Evolutionary conservation across 2,113 vertebrate species (phyloP).

Genomic region (Colossoma macropomum): DNA sequence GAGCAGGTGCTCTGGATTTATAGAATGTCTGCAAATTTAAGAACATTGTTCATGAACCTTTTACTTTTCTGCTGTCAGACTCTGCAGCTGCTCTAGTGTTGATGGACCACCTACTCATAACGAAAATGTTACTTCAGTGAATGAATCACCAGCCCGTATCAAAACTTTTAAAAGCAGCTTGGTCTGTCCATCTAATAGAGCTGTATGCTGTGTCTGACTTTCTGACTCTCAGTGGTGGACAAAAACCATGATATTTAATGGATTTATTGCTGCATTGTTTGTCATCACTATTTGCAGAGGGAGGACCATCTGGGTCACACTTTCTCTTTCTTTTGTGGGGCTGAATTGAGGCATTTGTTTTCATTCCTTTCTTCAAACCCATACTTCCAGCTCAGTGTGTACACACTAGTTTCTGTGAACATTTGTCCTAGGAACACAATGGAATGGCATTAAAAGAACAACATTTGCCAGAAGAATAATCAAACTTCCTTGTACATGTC

Average conservation of each 20-base stretch:
- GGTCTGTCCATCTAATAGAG: not conserved
- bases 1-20: not conserved
- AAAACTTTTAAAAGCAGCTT: not conserved
- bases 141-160: not conserved
- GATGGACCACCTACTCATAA: not conserved
- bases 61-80: not conserved
- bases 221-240: not conserved
- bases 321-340: not conserved
- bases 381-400: conserved; percentile 1
- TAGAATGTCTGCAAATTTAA: not conserved
- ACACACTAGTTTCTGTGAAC: conserved; percentile 6
- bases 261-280: conserved; percentile 20
- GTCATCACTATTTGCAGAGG: conserved; percentile 21
- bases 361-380: not conserved
- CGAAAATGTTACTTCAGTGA: not conserved
- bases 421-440: not conserved
- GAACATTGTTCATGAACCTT: too few relatives aligned
- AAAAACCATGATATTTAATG: not conserved
- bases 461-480: too few relatives aligned
- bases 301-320: conserved; percentile 7
- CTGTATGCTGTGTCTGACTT: not conserved
- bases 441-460: not conserved
- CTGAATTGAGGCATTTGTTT: not conserved
- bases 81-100: not conserved
- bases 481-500: too few relatives aligned